phyloP scores from a whole-genome alignment of 2,888 invertebrate genomes.

The Eulithis prunata region DNA sequence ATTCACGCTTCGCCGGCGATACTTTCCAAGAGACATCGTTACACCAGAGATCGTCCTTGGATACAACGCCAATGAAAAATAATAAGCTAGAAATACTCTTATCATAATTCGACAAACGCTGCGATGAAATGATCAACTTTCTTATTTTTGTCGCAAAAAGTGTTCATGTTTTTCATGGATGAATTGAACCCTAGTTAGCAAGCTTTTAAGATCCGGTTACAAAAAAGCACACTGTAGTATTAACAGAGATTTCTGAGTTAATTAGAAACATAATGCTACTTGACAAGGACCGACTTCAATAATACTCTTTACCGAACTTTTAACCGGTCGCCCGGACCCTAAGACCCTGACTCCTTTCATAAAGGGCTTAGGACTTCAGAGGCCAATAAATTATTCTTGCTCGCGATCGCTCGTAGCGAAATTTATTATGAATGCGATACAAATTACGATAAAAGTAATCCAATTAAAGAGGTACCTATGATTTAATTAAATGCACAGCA shows the following conservation, averaged over 20 bases:
- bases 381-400: constrained; percentile 15
- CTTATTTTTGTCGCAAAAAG: constrained; percentile 10
- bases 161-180: background rate
- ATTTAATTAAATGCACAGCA: constrained; percentile 56
- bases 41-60: constrained; percentile 44
- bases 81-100: constrained; percentile 43
- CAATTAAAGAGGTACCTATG: constrained; percentile 47
- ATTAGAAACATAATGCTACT: constrained; percentile 43
- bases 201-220: background rate
- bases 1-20: constrained; percentile 50
- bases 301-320: constrained; percentile 34
- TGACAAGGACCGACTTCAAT: constrained; percentile 40
- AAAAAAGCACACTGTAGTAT: background rate
- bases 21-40: constrained; percentile 46
- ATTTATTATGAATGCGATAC: constrained; percentile 18
- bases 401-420: constrained; percentile 3
- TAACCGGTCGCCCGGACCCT: constrained; percentile 11
- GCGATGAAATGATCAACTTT: constrained; percentile 14
- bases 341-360: constrained; percentile 24
- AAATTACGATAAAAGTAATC: constrained; percentile 40
- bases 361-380: constrained; percentile 26
- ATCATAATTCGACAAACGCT: constrained; percentile 10
- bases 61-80: constrained; percentile 48
- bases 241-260: constrained; percentile 31
- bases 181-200: background rate